Evolutionary conservation across 2,888 invertebrate species (phyloP).

Genomic region (Pomacea canaliculata): DNA sequence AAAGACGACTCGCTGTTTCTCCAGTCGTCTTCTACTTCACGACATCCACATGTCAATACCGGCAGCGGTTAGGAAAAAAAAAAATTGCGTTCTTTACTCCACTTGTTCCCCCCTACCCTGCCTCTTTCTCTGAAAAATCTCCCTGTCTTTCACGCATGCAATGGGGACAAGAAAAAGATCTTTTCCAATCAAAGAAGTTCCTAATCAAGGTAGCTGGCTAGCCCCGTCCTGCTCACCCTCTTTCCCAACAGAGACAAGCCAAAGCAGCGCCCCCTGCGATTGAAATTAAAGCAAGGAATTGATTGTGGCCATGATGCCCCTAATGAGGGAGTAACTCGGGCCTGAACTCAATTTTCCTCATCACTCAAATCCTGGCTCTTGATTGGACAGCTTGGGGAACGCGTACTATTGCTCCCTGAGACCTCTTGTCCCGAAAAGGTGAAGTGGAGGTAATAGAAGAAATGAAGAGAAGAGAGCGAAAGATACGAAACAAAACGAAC

Average conservation of each 20-base stretch:
- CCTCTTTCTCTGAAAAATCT: slow-evolving; percentile 8
- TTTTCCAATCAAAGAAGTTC: slow-evolving; percentile 23
- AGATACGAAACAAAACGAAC: neutral
- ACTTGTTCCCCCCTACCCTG: slow-evolving; percentile 7
- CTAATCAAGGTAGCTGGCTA: slow-evolving; percentile 18
- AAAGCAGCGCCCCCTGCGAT: slow-evolving; percentile 14
- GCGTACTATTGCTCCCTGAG: too few relatives aligned
- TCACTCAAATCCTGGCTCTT: slow-evolving; percentile 22
- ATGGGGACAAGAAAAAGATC: slow-evolving; percentile 18
- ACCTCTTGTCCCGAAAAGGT: neutral
- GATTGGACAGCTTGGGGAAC: slow-evolving; percentile 1
- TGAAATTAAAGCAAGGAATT: slow-evolving; percentile 25
- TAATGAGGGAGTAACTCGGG: slow-evolving; percentile 28
- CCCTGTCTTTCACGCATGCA: slow-evolving; percentile 12
- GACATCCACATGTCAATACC: too few relatives aligned
- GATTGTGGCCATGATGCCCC: slow-evolving; percentile 24
- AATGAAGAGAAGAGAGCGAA: neutral
- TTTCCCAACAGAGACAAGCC: neutral
- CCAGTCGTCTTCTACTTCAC: too few relatives aligned
- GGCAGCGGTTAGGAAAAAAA: neutral
- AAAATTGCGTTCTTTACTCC: neutral
- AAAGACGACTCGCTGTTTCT: too few relatives aligned
- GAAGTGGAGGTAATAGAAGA: neutral
- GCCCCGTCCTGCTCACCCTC: slow-evolving; percentile 1
- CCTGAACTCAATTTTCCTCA: slow-evolving; percentile 28